Conservation (phyloP, 64 coral and sea anemone genomes). For the Montipora cactus region DNA sequence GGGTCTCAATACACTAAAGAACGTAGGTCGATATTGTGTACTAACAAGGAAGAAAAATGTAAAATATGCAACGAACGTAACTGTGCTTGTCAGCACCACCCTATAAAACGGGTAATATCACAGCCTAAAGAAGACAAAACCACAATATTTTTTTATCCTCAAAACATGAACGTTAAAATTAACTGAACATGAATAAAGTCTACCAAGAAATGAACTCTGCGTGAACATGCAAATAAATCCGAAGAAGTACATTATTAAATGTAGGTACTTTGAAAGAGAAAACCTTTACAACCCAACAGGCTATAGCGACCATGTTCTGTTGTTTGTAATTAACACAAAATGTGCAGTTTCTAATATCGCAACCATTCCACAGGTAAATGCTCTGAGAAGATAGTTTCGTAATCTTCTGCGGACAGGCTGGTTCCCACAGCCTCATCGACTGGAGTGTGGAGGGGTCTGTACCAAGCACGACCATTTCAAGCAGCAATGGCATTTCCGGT, state of each 20-base stretch:
- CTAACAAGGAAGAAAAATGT: too few species aligned
- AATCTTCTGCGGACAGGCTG: slow-evolving; percentile 37
- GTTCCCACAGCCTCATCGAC: slow-evolving; percentile 32
- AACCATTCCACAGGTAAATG: slow-evolving; percentile 49
- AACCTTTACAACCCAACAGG: not conserved
- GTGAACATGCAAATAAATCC: not conserved
- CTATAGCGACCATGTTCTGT: not conserved
- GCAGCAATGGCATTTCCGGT: slow-evolving; percentile 64
- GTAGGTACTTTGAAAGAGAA: not conserved
- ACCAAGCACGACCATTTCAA: slow-evolving; percentile 65
- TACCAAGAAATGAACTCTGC: not conserved
- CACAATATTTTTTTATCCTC: too few species aligned
- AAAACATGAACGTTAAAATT: too few species aligned
- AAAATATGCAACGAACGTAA: too few species aligned
- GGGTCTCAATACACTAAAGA: too few species aligned
- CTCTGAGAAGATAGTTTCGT: slow-evolving; percentile 46
- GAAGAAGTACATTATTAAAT: not conserved
- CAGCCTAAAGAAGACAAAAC: too few species aligned
- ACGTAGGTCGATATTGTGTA: too few species aligned
- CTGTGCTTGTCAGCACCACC: too few species aligned
- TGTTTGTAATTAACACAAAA: too few species aligned
- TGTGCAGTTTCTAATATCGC: not conserved
- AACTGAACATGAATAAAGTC: not conserved
- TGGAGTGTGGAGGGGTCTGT: slow-evolving; percentile 20
- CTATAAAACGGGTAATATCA: too few species aligned